Conservation (phyloP, 2,797 vertebrate genomes). For the Scleropages formosus region DNA sequence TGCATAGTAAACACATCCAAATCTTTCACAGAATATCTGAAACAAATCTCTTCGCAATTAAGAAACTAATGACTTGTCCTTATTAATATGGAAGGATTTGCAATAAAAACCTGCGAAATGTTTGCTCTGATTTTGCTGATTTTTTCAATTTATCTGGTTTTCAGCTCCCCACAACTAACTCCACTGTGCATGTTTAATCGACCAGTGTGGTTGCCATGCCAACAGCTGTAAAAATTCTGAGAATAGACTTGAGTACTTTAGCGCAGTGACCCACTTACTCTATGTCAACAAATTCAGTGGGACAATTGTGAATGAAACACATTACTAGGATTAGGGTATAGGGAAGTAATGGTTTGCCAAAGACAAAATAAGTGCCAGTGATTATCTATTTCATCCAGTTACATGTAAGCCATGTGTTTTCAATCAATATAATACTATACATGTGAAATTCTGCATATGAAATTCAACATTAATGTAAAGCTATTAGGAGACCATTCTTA, state of each 20-base stretch:
- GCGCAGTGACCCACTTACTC: slow-evolving; percentile 95
- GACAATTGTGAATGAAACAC: slow-evolving; percentile 80
- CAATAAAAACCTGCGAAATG: too few relatives aligned
- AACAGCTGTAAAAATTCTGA: slow-evolving; percentile 78
- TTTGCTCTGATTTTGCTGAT: not conserved
- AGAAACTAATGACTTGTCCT: too few relatives aligned
- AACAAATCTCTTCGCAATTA: not conserved
- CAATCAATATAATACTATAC: too few relatives aligned
- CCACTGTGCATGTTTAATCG: slow-evolving; percentile 85
- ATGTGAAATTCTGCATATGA: too few relatives aligned
- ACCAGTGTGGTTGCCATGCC: slow-evolving; percentile 89
- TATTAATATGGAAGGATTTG: too few relatives aligned
- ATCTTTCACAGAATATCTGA: not conserved
- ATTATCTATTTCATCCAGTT: slow-evolving; percentile 32
- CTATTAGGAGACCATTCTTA: too few relatives aligned
- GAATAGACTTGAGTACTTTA: slow-evolving; percentile 78
- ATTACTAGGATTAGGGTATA: slow-evolving; percentile 71
- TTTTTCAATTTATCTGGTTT: slow-evolving; percentile 46
- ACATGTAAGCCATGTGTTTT: too few relatives aligned
- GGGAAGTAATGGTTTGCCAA: slow-evolving; percentile 32
- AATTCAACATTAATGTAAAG: too few relatives aligned
- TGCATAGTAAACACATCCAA: too few relatives aligned
- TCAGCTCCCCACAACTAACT: slow-evolving; percentile 55
- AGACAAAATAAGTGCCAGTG: not conserved
- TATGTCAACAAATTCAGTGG: slow-evolving; percentile 89